Percentiles rank a stretch among this genome's conserved stretches.
These are phyloP conservation scores for Athene noctua DNA, from an alignment of 2,113 vertebrate genomes.

Conservation along the genomic window DNA sequence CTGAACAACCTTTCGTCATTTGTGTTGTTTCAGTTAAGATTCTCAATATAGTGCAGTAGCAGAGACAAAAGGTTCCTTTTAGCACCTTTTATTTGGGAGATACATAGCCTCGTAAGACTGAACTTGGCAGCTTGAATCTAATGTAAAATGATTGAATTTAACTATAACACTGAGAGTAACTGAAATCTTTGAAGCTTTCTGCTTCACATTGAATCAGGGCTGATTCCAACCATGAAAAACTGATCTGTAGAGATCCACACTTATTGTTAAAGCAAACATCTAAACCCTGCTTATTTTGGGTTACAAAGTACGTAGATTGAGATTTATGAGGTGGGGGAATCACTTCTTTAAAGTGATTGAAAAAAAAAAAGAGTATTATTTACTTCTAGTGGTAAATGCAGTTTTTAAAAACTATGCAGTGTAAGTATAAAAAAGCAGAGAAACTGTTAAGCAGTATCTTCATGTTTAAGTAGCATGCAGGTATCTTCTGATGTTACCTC, in stretches of 20 bases:
- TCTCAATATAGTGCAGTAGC: background rate
- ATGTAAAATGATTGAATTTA: slow-evolving; percentile 30
- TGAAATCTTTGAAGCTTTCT: slow-evolving; percentile 16
- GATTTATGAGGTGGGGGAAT: background rate
- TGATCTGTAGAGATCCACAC: background rate
- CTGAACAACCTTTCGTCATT: background rate
- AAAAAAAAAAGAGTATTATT: background rate
- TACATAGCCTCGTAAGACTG: background rate
- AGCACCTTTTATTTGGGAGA: background rate
- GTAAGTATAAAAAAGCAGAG: background rate
- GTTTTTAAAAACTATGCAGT: background rate
- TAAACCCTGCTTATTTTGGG: background rate
- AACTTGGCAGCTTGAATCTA: slow-evolving; percentile 15
- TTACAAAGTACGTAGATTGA: background rate
- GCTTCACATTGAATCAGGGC: background rate
- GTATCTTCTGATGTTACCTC: background rate
- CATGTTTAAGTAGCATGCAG: background rate
- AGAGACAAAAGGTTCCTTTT: background rate
- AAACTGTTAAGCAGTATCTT: background rate
- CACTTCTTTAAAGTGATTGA: background rate
- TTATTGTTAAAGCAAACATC: background rate
- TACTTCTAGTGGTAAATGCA: background rate
- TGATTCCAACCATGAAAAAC: background rate
- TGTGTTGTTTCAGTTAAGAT: background rate
- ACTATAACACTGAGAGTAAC: background rate